Conservation (phyloP, 1,140 invertebrate genomes). For the Bombus cullumanus region DNA sequence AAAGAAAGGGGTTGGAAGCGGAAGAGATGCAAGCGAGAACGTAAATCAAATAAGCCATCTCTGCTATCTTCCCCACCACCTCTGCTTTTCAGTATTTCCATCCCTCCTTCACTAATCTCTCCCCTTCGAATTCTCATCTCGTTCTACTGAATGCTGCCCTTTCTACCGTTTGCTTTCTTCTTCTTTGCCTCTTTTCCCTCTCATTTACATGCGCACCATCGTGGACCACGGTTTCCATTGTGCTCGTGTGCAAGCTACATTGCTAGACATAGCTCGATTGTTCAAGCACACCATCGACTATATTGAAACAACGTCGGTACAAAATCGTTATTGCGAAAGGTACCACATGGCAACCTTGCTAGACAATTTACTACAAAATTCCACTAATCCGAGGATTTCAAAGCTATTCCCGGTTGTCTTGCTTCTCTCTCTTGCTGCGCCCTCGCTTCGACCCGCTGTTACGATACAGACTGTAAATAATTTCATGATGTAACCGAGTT, state of each 20-base stretch:
- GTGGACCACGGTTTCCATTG: not conserved
- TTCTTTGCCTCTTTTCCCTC: not conserved
- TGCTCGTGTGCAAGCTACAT: constrained; percentile 41
- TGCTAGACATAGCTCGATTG: constrained; percentile 48
- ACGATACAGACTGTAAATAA: constrained; percentile 31
- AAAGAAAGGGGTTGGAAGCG: not conserved
- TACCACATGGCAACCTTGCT: not conserved
- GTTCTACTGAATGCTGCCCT: not conserved
- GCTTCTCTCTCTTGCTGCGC: not conserved
- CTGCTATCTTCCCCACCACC: constrained; percentile 40
- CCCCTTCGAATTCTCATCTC: not conserved
- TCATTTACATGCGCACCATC: constrained; percentile 17
- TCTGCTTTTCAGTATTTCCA: not conserved
- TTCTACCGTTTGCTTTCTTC: not conserved
- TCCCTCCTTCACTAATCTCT: constrained; percentile 8
- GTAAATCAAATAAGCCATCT: constrained; percentile 63
- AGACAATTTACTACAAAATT: constrained; percentile 56
- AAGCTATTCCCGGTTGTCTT: constrained; percentile 24
- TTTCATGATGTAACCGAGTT: constrained; percentile 34
- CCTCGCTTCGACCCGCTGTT: not conserved
- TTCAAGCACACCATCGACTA: constrained; percentile 60
- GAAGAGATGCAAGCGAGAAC: constrained; percentile 24
- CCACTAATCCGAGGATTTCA: constrained; percentile 56
- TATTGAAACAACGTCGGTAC: constrained; percentile 62
- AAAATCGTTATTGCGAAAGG: constrained; percentile 69